These are phyloP conservation scores for Triops longicaudatus DNA, from an alignment of 1,140 invertebrate species.

Conservation along the genomic window DNA sequence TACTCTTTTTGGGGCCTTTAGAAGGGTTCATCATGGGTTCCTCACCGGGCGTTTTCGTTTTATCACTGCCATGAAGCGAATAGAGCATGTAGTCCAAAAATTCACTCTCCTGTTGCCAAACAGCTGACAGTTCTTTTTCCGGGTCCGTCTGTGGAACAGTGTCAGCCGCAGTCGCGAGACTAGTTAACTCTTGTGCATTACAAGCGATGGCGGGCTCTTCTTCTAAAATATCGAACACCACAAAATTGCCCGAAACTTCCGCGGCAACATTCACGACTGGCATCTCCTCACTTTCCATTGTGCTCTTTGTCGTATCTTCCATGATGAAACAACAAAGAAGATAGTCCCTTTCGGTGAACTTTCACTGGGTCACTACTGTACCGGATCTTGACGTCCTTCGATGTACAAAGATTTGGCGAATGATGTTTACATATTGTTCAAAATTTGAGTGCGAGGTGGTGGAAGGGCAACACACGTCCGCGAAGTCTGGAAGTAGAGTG, in stretches of 20 bases:
- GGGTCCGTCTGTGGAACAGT: not conserved
- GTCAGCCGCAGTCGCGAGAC: not conserved
- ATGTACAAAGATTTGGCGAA: not conserved
- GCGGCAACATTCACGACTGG: not conserved
- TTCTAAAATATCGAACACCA: not conserved
- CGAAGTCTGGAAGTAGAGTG: not conserved
- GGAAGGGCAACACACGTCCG: not conserved
- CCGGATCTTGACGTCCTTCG: not conserved
- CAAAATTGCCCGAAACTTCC: not conserved
- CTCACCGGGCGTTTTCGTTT: conserved; percentile 22
- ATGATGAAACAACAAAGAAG: not conserved
- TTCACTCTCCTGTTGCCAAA: conserved; percentile 38
- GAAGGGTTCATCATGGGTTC: not conserved
- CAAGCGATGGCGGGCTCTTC: not conserved
- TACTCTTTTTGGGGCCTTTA: conserved; percentile 18
- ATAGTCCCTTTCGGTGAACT: not conserved
- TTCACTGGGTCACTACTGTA: not conserved
- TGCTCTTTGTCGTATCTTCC: not conserved
- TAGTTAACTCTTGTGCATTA: not conserved
- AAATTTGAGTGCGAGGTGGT: not conserved
- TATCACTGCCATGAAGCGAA: conserved; percentile 34
- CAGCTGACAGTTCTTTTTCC: conserved; percentile 37
- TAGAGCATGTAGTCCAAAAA: conserved; percentile 37
- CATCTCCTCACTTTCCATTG: not conserved
- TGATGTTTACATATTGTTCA: not conserved